These are phyloP conservation scores for Thysanoteuthis rhombus DNA, from an alignment of 2,888 invertebrate species.

Conservation along the genomic window DNA sequence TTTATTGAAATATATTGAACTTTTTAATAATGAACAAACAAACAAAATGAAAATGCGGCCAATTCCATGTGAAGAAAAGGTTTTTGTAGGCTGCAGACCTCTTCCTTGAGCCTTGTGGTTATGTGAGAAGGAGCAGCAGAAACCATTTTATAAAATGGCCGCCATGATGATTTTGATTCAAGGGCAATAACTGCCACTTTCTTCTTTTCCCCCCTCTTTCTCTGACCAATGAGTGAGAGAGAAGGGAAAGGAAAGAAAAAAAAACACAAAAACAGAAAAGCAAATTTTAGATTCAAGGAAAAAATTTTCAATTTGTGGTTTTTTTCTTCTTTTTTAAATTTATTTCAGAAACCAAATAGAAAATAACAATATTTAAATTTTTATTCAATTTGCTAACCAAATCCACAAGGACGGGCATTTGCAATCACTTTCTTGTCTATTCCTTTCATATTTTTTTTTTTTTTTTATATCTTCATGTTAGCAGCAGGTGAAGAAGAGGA, in stretches of 20 bases:
- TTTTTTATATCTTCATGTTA: neutral
- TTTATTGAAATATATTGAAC: neutral
- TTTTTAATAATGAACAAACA: neutral
- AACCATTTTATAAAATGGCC: neutral
- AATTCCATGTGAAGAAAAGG: neutral
- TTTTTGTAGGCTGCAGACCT: neutral
- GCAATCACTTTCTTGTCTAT: neutral
- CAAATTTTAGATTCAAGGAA: neutral
- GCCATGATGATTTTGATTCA: neutral
- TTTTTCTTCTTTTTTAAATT: neutral
- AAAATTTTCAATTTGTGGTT: neutral
- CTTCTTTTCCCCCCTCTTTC: too few relatives aligned
- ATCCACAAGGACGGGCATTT: slow-evolving; percentile 12
- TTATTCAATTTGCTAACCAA: neutral
- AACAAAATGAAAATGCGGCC: neutral
- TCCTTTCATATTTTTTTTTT: neutral
- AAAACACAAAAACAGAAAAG: neutral
- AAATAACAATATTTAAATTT: slow-evolving; percentile 12
- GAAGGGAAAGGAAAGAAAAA: neutral
- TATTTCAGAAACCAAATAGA: neutral
- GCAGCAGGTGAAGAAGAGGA: slow-evolving; percentile 12
- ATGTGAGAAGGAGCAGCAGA: neutral
- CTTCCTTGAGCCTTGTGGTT: neutral
- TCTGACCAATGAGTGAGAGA: neutral
- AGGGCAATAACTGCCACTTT: neutral